phyloP scores from a whole-genome alignment of 92 coral and sea anemone genomes.

The Diadumene lineata region DNA sequence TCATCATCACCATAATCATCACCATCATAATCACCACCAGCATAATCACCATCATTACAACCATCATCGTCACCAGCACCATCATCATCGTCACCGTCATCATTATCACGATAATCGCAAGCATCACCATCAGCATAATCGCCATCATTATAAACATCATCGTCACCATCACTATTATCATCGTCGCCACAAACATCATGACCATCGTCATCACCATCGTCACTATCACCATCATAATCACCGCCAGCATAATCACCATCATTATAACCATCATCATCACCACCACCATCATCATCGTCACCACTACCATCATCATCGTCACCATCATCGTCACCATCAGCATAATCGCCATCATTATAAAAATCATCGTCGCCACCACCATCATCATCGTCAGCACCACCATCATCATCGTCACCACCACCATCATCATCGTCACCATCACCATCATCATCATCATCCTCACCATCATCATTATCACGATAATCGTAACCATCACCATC shows the following conservation, averaged over 20 bases:
- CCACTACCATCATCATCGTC: not conserved
- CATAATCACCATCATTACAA: not conserved
- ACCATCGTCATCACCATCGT: not conserved
- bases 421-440: not conserved
- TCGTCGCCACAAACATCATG: not conserved
- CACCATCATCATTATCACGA: not conserved
- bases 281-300: not conserved
- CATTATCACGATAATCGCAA: not conserved
- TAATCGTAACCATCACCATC: not conserved
- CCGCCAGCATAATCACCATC: not conserved
- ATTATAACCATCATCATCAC: not conserved
- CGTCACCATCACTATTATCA: not conserved
- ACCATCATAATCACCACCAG: too few relatives aligned
- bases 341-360: not conserved
- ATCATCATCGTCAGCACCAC: not conserved
- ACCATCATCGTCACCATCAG: not conserved
- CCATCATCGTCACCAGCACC: not conserved
- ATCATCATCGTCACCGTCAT: not conserved
- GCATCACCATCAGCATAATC: not conserved
- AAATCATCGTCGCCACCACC: not conserved
- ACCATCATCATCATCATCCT: not conserved
- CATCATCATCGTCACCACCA: not conserved
- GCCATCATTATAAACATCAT: not conserved
- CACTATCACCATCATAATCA: not conserved
- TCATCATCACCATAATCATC: not conserved